Base-by-base conservation (phyloP, 2,888 invertebrate genomes). In the Seira ritae region DNA sequence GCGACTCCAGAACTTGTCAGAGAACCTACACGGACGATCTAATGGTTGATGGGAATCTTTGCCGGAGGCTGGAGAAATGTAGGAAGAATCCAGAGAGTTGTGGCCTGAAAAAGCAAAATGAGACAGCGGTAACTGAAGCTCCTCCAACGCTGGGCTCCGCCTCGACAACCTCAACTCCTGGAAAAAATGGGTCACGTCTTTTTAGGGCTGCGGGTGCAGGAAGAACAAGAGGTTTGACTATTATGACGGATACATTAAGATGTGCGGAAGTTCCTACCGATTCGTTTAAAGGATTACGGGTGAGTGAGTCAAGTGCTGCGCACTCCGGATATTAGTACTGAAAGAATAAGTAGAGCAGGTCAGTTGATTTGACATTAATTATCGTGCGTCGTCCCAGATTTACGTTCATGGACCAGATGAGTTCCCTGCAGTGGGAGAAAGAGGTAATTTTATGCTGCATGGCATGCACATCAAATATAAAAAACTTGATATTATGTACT, bases 331-430 rank as follows among this genome's bases (percentile, higher is more conserved):
- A 8, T 4, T 31, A 31, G 31, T 2, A 31, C n/a, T n/a, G n/a
- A 31, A 31, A 31, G 31, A 4, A 31, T 2, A 31, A 31, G 31
- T 31, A 31, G 31, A 31, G 31, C 31, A 31, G 31, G 8, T 8
- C 8, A 31, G 8, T 31, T 31, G 31, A 31, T 31, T n/a, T n/a
- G n/a, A n/a, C n/a, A n/a, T n/a, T n/a, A n/a, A n/a, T n/a, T n/a
- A n/a, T n/a, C n/a, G n/a, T n/a, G n/a, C 15, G 10, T 46, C 50
- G 10, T 60, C 10, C 19, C 60, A 86, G 85, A 85, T 88, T 23
- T 85, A 85, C 24, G 86, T 89, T 1, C 89, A 89, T 55, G 87
- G 86, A 12, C 86, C 88, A 15, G 89, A 89, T 50, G 87, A 88
- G 55, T 89, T 89, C 76, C 88, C 89, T 15, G 87, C 86, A 31